Evolutionary conservation across 1,140 invertebrate species (phyloP).

Genomic region (Drosophila sulfurigaster): DNA sequence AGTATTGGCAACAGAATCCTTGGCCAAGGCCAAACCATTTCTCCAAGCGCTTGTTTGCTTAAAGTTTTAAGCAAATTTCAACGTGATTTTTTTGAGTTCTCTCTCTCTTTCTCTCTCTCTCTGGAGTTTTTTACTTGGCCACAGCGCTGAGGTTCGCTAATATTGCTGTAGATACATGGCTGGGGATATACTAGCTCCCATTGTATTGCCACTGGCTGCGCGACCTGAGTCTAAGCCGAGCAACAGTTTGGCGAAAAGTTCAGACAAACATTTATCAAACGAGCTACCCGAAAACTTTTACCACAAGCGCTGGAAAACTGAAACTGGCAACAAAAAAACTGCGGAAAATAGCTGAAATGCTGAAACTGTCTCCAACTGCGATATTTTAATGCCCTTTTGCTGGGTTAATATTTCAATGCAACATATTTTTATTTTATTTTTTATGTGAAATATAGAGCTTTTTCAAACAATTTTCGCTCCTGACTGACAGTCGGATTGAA

Average conservation of each 20-base stretch:
- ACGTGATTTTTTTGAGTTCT: constrained; percentile 10
- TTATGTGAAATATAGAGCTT: neutral
- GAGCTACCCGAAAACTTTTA: constrained; percentile 48
- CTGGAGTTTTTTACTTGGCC: constrained; percentile 23
- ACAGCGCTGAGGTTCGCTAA: constrained; percentile 45
- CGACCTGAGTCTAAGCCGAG: constrained; percentile 41
- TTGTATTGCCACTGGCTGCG: constrained; percentile 33
- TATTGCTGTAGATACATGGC: constrained; percentile 52
- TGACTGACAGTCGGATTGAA: too few relatives aligned
- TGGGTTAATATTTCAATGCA: neutral
- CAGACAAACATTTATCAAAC: constrained; percentile 76
- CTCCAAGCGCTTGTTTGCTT: constrained; percentile 56
- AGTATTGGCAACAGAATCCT: constrained; percentile 6
- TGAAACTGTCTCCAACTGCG: constrained; percentile 14
- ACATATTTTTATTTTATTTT: neutral
- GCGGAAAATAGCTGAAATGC: constrained; percentile 5
- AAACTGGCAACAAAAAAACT: neutral
- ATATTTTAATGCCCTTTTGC: constrained; percentile 19
- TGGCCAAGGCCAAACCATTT: constrained; percentile 32
- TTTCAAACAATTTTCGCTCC: neutral
- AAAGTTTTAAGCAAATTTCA: constrained; percentile 77
- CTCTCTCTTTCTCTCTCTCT: neutral
- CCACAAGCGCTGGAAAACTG: constrained; percentile 28
- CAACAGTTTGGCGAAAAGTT: constrained; percentile 79
- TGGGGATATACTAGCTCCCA: neutral